A percentile compares a stretch with the other conserved stretches of the same genome.
Conservation (phyloP, 2,113 vertebrate species). For the Eudyptes chrysolophus region DNA sequence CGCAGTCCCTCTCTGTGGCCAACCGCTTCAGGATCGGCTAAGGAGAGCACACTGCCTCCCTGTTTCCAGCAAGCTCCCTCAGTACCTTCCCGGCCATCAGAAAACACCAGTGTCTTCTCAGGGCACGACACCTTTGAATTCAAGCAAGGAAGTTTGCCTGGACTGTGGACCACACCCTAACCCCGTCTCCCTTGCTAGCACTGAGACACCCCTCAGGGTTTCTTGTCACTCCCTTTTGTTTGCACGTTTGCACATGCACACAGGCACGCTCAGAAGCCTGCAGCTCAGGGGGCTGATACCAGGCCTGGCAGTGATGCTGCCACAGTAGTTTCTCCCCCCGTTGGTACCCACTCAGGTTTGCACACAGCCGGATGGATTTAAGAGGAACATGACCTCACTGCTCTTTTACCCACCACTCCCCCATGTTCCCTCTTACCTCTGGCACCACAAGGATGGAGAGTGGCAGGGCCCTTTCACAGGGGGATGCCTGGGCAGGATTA, state of each 20-base stretch:
- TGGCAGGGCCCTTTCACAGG: not conserved
- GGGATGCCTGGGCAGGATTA: not conserved
- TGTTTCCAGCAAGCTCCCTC: not conserved
- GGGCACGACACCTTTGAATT: not conserved
- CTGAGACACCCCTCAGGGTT: not conserved
- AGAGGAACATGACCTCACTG: not conserved
- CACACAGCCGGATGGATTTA: not conserved
- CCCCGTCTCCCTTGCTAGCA: not conserved
- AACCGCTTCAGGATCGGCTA: not conserved
- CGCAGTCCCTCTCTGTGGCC: not conserved
- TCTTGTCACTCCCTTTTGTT: not conserved
- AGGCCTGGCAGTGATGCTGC: not conserved
- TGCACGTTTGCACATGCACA: not conserved
- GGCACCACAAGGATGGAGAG: not conserved
- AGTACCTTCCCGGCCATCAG: not conserved
- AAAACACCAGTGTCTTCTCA: not conserved
- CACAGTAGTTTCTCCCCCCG: not conserved
- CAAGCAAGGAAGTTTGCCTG: not conserved
- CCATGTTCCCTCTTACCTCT: not conserved
- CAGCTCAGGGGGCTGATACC: not conserved
- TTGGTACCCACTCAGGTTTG: not conserved
- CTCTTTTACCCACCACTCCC: not conserved
- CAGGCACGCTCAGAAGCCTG: not conserved
- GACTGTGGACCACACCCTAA: rapidly evolving
- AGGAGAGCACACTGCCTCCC: not conserved